These are phyloP conservation scores for Clarias fuscus DNA, from an alignment of 2,797 vertebrate genomes.

Conservation along the genomic window DNA sequence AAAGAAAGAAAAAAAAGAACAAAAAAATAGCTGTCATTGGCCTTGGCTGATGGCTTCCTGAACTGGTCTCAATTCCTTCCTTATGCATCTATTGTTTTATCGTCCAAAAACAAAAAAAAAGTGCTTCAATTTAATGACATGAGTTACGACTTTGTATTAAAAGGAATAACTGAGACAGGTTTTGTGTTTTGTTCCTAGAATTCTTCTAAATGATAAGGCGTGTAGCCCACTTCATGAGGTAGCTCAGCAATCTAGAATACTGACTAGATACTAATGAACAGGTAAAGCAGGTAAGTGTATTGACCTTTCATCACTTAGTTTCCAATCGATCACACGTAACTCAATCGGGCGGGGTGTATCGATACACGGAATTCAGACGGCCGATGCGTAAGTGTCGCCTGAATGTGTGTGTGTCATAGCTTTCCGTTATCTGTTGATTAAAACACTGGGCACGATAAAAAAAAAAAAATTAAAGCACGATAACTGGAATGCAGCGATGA, in stretches of 20 bases:
- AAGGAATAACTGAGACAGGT: neutral
- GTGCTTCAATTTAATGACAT: no score
- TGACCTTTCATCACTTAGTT: slow-evolving; percentile 10
- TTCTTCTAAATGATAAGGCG: slow-evolving; percentile 30
- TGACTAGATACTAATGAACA: slow-evolving; percentile 42
- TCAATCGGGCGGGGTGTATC: neutral
- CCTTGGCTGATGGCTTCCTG: slow-evolving; percentile 50
- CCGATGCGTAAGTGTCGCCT: neutral
- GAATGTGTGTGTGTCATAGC: neutral
- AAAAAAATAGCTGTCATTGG: slow-evolving; percentile 10
- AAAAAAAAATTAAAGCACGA: no score
- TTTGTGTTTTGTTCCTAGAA: slow-evolving; percentile 4
- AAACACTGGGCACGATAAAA: neutral
- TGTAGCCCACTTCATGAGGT: slow-evolving; percentile 48
- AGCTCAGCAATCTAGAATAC: slow-evolving; percentile 52
- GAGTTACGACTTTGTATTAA: neutral
- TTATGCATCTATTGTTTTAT: neutral
- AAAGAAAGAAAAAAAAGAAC: neutral
- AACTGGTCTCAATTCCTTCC: slow-evolving; percentile 38
- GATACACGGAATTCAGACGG: neutral
- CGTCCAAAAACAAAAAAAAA: no score
- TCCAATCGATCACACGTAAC: neutral
- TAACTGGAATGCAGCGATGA: neutral
- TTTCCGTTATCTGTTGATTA: neutral
- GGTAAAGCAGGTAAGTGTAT: slow-evolving; percentile 26